phyloP scores from a whole-genome alignment of 2,888 invertebrate species.

The Camponotus fellah region DNA sequence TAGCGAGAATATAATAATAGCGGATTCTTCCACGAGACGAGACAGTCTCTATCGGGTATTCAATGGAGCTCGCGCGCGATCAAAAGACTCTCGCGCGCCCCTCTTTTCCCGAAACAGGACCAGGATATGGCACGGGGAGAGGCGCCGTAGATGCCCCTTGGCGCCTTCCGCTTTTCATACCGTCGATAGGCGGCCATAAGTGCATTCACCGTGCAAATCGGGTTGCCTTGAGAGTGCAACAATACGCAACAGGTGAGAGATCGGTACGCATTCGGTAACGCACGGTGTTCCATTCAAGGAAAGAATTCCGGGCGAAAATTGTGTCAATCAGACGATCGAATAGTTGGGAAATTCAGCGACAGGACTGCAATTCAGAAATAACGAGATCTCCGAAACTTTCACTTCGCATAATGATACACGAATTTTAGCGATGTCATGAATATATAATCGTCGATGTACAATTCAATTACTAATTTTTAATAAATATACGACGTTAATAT shows the following conservation, averaged over 20 bases:
- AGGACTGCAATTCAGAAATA: conserved; percentile 27
- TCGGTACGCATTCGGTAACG: conserved; percentile 76
- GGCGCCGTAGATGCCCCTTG: conserved; percentile 59
- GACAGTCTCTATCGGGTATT: conserved; percentile 71
- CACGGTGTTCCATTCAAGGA: conserved; percentile 68
- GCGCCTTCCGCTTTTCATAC: conserved; percentile 81
- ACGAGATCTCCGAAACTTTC: not conserved
- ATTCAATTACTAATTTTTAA: not conserved
- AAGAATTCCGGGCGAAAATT: conserved; percentile 58
- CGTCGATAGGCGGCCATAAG: conserved; percentile 82
- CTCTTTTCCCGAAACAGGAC: conserved; percentile 80
- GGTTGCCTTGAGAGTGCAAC: conserved; percentile 81
- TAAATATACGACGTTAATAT: not conserved
- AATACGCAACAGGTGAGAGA: conserved; percentile 84
- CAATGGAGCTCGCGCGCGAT: conserved; percentile 84
- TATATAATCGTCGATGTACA: not conserved
- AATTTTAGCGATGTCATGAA: not conserved
- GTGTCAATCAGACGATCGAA: conserved; percentile 58
- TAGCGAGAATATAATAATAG: conserved; percentile 76
- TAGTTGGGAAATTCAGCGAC: conserved; percentile 47
- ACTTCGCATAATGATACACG: not conserved
- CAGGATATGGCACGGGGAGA: conserved; percentile 49
- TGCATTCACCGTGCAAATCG: conserved; percentile 85
- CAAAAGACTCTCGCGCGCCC: conserved; percentile 79
- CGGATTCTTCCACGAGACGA: conserved; percentile 62